Evolutionary conservation across 2,888 invertebrate species (phyloP), one percentile per base, ranked within the genome.

Genomic region (Deilephila porcellus): DNA sequence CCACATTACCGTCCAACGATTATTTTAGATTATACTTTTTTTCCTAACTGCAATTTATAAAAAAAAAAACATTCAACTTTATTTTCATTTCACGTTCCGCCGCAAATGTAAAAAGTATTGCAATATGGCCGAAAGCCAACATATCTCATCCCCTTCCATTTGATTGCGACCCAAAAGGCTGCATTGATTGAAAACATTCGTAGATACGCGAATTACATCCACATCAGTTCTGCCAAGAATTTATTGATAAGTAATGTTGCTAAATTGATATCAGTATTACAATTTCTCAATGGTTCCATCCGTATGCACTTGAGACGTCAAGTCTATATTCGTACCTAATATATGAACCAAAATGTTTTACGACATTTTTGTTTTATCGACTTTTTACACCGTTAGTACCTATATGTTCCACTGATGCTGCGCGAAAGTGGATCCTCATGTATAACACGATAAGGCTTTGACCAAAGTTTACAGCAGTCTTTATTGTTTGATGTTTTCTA

Each of bases 251-350:
- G 29, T 29, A 32, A 60, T 63, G 19, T 45, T 67, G 52, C 52
- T 67, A 52, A 25, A 25, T 20, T 20, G 25, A 67, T 64, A 45
- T 37, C 45, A 7, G 17, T 52, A 52, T 67, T 67, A 67, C 52
- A 52, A 67, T 67, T 67, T 14, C 6, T n/a, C 14, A 52, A 67
- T 64, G 67, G 45, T 45, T 25, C 67, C 45, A 67, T 67, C 14
- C 6, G 45, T 25, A 17, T 67, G 67, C 67, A 67, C 52, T 67
- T 25, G 45, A 67, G 14, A 29, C 63, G 19, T 25, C 25, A 25
- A 32, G 14, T 25, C 67, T 67, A 67, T 25, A 52, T 67, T 8
- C 7, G 63, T 19, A n/a, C 14, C 25, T 17, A 29, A 14, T 25
- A 3, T 2, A 20, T 25, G 17, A 60, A 32, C 34, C 17, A 62